Conservation (phyloP, 2,113 vertebrate genomes). For the Zosterops hypoxanthus region DNA sequence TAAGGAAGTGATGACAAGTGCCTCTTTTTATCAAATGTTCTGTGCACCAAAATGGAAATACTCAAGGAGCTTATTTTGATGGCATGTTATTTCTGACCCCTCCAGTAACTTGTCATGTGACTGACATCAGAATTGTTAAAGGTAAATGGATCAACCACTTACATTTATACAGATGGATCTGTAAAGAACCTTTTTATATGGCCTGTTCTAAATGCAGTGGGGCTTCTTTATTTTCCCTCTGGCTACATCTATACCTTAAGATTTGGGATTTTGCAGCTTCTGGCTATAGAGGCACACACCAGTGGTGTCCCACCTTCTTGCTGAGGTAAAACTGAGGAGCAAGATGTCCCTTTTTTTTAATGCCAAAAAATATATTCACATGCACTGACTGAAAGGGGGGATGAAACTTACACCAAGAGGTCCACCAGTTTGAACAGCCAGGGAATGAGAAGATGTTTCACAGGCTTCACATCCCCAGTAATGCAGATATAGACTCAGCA, state of each 20-base stretch:
- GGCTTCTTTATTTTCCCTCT: rapidly evolving
- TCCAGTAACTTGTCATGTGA: constrained; percentile 5
- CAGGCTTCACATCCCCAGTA: neutral
- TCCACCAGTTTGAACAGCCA: neutral
- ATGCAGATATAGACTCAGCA: neutral
- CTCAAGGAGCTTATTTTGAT: constrained; percentile 53
- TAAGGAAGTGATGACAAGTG: constrained; percentile 63
- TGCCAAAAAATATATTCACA: neutral
- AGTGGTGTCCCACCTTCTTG: neutral
- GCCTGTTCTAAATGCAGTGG: neutral
- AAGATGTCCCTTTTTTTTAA: neutral
- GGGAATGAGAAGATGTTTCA: neutral
- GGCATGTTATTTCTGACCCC: constrained; percentile 9
- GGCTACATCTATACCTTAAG: neutral
- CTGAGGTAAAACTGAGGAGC: neutral
- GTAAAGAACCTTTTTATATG: constrained; percentile 50
- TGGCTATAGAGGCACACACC: neutral
- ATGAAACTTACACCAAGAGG: neutral
- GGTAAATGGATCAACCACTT: constrained; percentile 68
- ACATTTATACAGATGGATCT: constrained; percentile 61
- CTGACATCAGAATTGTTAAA: constrained; percentile 64
- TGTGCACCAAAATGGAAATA: constrained; percentile 62
- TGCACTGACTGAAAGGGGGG: neutral
- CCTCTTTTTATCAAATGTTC: constrained; percentile 58
- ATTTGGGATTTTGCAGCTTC: neutral